These are phyloP conservation scores for Sebastes glaucus DNA, from an alignment of 2,797 vertebrate genomes.

Conservation along the genomic window DNA sequence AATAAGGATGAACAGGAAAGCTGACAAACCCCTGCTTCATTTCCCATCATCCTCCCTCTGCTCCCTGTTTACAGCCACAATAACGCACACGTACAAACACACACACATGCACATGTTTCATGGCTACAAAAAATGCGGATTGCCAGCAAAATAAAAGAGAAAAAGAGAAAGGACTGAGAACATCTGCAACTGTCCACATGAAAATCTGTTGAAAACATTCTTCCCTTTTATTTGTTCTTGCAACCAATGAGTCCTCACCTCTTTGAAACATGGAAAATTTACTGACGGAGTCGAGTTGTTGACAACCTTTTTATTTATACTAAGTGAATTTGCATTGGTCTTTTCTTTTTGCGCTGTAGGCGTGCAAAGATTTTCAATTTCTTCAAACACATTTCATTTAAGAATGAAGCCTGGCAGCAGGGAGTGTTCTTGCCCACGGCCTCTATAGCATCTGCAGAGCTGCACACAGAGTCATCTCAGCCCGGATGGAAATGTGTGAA, in stretches of 20 bases:
- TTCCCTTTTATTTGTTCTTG: conserved; percentile 39
- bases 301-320: conserved; percentile 10
- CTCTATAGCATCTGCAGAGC: conserved; percentile 18
- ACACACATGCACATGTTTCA: neutral
- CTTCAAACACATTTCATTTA: neutral
- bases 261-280: conserved; percentile 36
- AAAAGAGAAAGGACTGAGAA: neutral
- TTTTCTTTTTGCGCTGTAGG: neutral
- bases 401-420: conserved; percentile 7
- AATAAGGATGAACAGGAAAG: conserved; percentile 27
- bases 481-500: conserved; percentile 63
- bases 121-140: neutral
- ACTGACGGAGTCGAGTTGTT: conserved; percentile 13
- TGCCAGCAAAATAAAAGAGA: conserved; percentile 17
- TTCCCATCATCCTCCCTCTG: conserved; percentile 28
- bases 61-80: conserved; percentile 7
- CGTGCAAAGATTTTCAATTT: neutral
- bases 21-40: conserved; percentile 30
- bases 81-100: neutral
- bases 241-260: conserved; percentile 11
- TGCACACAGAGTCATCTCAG: conserved; percentile 31
- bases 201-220: conserved; percentile 59
- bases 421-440: conserved; percentile 10
- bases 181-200: conserved; percentile 51
- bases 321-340: neutral